These are phyloP conservation scores for Notiomystis cincta DNA, from an alignment of 2,113 vertebrate species.

Conservation along the genomic window DNA sequence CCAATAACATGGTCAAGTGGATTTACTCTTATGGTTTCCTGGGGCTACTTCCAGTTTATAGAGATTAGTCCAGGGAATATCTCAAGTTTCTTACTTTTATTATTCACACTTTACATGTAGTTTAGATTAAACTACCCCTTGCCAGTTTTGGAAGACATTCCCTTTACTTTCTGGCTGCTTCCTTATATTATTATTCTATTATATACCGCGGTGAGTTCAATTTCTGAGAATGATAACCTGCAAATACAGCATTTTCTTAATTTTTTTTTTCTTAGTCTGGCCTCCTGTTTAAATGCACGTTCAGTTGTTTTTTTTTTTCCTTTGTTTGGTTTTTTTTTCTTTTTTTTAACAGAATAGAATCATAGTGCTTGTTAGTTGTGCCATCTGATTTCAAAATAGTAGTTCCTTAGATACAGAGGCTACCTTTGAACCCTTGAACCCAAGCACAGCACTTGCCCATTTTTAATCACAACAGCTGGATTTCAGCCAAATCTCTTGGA, in stretches of 20 bases:
- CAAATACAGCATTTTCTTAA: not conserved
- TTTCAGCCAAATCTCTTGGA: not conserved
- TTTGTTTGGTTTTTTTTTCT: not conserved
- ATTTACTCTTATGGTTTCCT: constrained; percentile 52
- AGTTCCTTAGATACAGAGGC: not conserved
- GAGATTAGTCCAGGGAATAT: constrained; percentile 31
- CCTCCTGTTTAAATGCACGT: not conserved
- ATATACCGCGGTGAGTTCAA: not conserved
- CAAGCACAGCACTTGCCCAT: not conserved
- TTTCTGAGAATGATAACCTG: not conserved
- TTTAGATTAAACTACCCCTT: constrained; percentile 54
- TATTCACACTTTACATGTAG: constrained; percentile 42
- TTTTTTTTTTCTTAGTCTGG: not conserved
- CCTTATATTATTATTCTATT: not conserved
- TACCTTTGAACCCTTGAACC: not conserved
- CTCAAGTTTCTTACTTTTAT: constrained; percentile 54
- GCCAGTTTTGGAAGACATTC: constrained; percentile 28
- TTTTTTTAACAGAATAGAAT: not conserved
- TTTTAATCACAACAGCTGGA: not conserved
- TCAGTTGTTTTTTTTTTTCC: not conserved
- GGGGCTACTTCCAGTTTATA: constrained; percentile 50
- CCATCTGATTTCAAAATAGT: not conserved
- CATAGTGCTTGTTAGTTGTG: not conserved
- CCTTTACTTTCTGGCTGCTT: not conserved
- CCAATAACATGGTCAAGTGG: not conserved